Percentiles rank a stretch among this genome's conserved stretches.
Conservation (phyloP, 2,797 vertebrate genomes). For the Sciurus carolinensis region DNA sequence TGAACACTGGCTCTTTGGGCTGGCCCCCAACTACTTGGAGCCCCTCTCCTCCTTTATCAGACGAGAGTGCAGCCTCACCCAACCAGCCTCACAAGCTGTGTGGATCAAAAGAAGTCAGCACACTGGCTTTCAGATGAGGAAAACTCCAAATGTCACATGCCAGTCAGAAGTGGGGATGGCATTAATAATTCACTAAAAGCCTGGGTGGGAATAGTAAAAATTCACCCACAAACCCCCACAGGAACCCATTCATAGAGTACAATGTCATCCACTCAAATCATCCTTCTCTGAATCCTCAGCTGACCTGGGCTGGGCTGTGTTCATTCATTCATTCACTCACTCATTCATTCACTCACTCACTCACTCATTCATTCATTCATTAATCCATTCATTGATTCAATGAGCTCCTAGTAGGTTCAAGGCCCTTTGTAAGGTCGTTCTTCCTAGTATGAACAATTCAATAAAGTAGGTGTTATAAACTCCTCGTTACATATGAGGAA, state of each 20-base stretch:
- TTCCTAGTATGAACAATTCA: neutral
- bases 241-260: neutral
- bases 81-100: neutral
- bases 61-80: neutral
- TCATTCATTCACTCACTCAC: neutral
- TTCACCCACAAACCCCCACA: neutral
- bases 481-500: neutral
- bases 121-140: neutral
- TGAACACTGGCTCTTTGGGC: neutral
- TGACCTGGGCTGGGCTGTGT: neutral
- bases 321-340: neutral
- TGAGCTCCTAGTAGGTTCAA: neutral
- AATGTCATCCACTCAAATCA: neutral
- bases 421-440: neutral
- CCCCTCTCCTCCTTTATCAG: neutral
- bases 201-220: neutral
- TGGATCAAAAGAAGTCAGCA: neutral
- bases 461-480: neutral
- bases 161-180: neutral
- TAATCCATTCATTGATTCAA: neutral
- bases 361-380: neutral
- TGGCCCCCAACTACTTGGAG: neutral
- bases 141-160: neutral
- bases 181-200: neutral
- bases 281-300: neutral